Conservation (phyloP, 2,113 vertebrate species). For the Panthera leo region DNA sequence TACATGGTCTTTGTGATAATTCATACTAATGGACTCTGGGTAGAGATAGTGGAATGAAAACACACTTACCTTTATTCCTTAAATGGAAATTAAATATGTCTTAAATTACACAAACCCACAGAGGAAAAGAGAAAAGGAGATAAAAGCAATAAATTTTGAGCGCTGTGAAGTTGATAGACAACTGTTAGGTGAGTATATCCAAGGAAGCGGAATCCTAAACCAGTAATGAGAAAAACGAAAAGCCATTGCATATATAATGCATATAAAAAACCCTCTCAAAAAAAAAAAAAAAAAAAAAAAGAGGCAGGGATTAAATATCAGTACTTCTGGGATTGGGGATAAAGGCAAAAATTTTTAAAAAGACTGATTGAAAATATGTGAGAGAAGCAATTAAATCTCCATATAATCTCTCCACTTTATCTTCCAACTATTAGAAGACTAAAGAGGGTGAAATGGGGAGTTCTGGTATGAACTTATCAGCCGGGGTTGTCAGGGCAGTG, state of each 20-base stretch:
- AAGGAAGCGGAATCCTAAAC: not conserved
- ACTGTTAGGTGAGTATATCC: not conserved
- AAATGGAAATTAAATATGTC: not conserved
- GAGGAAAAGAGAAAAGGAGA: not conserved
- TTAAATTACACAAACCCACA: not conserved
- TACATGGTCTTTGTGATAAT: not conserved
- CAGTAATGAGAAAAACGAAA: not conserved
- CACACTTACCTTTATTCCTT: not conserved
- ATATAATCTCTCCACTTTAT: not conserved
- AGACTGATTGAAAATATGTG: not conserved
- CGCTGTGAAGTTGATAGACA: not conserved
- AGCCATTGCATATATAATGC: not conserved
- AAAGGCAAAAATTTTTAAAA: not conserved
- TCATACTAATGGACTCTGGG: not conserved
- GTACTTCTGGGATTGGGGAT: not conserved
- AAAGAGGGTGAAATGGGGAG: not conserved
- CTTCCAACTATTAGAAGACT: not conserved
- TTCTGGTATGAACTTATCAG: not conserved
- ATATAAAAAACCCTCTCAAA: not conserved
- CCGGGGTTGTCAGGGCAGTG: not conserved
- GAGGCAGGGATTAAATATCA: not conserved
- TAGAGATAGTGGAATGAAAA: not conserved
- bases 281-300: not conserved
- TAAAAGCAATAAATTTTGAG: not conserved
- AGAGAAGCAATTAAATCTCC: not conserved